Conservation (phyloP, 2,113 vertebrate genomes). For the Vombatus ursinus region DNA sequence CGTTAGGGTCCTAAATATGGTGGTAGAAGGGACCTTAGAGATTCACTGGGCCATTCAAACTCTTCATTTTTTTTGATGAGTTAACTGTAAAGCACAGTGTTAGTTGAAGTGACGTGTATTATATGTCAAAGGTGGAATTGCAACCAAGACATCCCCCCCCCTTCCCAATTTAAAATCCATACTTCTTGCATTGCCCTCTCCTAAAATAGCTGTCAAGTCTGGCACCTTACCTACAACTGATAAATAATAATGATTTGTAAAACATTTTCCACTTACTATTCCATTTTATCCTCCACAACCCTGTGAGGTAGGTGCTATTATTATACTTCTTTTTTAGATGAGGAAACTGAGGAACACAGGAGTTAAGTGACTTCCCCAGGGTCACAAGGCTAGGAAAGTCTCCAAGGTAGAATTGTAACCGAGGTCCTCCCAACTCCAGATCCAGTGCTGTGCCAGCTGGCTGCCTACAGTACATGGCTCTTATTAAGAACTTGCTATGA, state of each 20-base stretch:
- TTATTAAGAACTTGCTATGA: background rate
- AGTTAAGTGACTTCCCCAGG: background rate
- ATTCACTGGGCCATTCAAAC: fast-evolving
- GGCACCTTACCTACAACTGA: background rate
- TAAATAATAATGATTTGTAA: background rate
- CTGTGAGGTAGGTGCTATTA: background rate
- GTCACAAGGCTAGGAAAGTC: background rate
- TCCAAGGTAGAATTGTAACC: background rate
- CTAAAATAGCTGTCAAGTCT: background rate
- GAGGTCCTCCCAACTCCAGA: background rate
- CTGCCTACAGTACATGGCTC: background rate
- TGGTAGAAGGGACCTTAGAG: background rate
- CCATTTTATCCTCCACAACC: background rate
- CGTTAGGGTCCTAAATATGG: background rate
- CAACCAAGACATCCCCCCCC: background rate
- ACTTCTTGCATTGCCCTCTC: background rate
- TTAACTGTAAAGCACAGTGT: background rate
- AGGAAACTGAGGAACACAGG: background rate
- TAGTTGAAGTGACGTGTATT: background rate
- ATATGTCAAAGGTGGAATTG: background rate
- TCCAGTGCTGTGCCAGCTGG: background rate
- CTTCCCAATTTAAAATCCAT: background rate
- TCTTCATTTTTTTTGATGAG: background rate
- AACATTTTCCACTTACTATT: background rate
- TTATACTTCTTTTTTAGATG: background rate